Percentiles rank a stretch among this genome's conserved stretches.
These are phyloP conservation scores for Brachionus rubens DNA, from an alignment of 1,140 invertebrate species.

Conservation along the genomic window DNA sequence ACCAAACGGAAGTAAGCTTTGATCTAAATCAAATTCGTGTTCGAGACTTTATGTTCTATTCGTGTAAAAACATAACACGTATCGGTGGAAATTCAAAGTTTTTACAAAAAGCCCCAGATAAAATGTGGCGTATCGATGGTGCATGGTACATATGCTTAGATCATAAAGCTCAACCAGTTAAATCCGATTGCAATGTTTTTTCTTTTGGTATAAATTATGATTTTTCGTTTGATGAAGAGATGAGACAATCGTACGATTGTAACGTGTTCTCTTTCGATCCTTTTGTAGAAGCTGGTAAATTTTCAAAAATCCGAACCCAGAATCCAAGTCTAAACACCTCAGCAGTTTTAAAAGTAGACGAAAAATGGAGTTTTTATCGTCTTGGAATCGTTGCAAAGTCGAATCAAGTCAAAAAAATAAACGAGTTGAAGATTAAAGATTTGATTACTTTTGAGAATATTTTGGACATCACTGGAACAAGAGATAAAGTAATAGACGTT, in stretches of 20 bases:
- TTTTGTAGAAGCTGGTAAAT: background rate
- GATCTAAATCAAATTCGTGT: background rate
- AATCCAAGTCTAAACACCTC: background rate
- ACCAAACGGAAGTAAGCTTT: no score
- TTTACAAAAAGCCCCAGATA: background rate
- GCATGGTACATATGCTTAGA: background rate
- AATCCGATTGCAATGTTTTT: background rate
- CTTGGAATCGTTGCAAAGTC: background rate
- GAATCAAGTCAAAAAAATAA: background rate
- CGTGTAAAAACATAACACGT: background rate
- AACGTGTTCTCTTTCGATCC: conserved; percentile 2
- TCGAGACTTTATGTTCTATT: background rate
- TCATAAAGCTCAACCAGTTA: background rate
- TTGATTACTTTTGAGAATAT: background rate
- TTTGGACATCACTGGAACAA: background rate
- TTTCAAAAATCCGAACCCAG: background rate
- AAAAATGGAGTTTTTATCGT: background rate
- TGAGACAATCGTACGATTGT: background rate
- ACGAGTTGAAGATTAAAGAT: background rate
- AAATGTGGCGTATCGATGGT: background rate
- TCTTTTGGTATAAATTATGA: background rate
- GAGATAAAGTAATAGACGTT: background rate
- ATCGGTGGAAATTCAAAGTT: background rate
- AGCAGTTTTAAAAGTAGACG: background rate
- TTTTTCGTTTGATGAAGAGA: background rate